phyloP scores from a whole-genome alignment of 2,113 vertebrate species.

The Hypomesus transpacificus region DNA sequence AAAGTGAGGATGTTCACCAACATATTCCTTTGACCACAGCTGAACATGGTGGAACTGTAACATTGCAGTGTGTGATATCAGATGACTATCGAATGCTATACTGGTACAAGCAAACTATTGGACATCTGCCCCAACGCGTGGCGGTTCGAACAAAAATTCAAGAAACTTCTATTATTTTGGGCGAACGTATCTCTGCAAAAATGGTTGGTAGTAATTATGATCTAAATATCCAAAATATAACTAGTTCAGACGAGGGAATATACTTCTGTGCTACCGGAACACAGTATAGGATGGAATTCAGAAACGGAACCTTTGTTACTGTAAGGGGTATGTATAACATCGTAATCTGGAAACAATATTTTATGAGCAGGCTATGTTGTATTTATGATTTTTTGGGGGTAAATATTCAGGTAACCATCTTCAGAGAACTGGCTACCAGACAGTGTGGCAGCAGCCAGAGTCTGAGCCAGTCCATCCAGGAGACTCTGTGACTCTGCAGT shows the following conservation, averaged over 20 bases:
- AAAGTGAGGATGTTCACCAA: background rate
- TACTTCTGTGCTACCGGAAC: background rate
- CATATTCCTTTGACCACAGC: background rate
- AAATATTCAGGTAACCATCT: background rate
- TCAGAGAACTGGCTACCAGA: background rate
- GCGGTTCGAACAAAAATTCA: background rate
- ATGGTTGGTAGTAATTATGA: background rate
- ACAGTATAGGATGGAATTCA: background rate
- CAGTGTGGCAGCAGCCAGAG: background rate
- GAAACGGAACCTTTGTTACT: background rate
- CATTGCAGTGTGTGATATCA: background rate
- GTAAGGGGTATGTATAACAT: background rate
- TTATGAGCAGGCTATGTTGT: too few species aligned
- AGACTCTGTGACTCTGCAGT: slow-evolving; percentile 12
- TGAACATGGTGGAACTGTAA: background rate
- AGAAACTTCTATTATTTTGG: background rate
- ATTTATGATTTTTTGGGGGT: too few species aligned
- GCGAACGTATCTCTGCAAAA: background rate
- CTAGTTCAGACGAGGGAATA: background rate
- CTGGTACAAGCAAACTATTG: slow-evolving; percentile 2
- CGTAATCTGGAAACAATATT: background rate
- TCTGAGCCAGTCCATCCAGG: background rate
- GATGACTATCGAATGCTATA: background rate
- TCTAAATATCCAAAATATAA: background rate
- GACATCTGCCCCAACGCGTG: background rate